Percentiles rank a stretch among this genome's conserved stretches.
Conservation (phyloP, 2,113 vertebrate genomes). For the Corythornis madagascariensis region DNA sequence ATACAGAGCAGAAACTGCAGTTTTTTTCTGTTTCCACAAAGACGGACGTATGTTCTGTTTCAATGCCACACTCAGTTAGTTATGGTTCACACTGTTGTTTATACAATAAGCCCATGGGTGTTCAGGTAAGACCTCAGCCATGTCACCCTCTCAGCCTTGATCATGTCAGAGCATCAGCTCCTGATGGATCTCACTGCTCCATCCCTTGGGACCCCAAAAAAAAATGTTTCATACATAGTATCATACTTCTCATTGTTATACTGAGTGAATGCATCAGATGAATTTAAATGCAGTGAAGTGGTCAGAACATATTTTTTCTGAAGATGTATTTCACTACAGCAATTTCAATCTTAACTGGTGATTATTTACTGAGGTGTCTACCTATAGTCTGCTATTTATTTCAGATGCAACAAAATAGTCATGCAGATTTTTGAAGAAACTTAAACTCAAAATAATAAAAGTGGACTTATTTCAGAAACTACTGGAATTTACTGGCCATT, state of each 20-base stretch:
- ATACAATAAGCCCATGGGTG: background rate
- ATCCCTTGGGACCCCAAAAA: no score
- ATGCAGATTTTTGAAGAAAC: background rate
- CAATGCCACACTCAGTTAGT: background rate
- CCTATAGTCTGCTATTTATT: background rate
- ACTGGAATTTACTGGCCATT: background rate
- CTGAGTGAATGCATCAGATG: background rate
- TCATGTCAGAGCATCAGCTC: no score
- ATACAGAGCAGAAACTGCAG: background rate
- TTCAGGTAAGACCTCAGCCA: no score
- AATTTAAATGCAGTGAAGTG: background rate
- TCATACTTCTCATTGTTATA: background rate
- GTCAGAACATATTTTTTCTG: background rate
- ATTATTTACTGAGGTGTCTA: background rate
- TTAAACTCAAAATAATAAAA: background rate
- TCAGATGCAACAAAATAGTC: background rate
- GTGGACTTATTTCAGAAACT: background rate
- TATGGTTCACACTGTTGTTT: background rate
- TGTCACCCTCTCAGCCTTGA: no score
- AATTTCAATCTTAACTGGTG: background rate
- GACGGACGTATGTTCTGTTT: background rate
- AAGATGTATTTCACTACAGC: background rate
- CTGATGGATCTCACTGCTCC: no score
- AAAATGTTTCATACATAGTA: background rate
- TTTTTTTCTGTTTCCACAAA: background rate